Base-by-base conservation (phyloP, 2,888 invertebrate genomes). In the Cyaniris semiargus region DNA sequence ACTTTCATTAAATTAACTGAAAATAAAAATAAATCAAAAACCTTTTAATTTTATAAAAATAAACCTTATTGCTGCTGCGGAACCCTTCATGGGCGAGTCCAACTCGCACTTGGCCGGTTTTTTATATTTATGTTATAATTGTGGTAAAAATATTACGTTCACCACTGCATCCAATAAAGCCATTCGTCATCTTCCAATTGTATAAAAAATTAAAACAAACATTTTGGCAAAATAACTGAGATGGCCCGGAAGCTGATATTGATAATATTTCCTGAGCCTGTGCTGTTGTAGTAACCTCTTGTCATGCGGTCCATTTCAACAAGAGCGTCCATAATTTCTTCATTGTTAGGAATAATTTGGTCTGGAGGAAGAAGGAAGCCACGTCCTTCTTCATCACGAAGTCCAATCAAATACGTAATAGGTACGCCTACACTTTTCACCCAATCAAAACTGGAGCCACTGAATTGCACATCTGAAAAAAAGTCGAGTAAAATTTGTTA, bases 401-500 rank as follows among this genome's bases (percentile, higher is more conserved):
- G 85, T 83, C 95, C 95, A 56, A 94, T 89, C 0, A 94, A 92
- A 81, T 93, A 94, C 1, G 94, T 86, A 72, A 95, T 91, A n/a
- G 94, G 93, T 1, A 95, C 88, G 1, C 91, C 86, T 1, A 89
- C 88, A 0, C 91, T 94, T 81, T 94, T 92, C 0, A 92, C 95
- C 92, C 94, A 95, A 81, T 95, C 95, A 76, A 89, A 87, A 76
- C 88, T 88, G 34, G 86, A 87, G 0, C 94, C 94, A 1, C 88
- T 88, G 0, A 90, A 31, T 31, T 31, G 90, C 6, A 80, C 78
- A 79, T 93, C 94, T 94, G 84, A 66, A 83, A 53, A 18, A 18
- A 53, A 31, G n/a, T 31, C 3, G 31, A 31, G 31, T 31, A 31
- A 31, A 31, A 31, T n/a, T n/a, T n/a, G 31, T 31, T 31, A 3